Base-by-base conservation (phyloP, 2,797 vertebrate species). In the Bradypodion ventrale region DNA sequence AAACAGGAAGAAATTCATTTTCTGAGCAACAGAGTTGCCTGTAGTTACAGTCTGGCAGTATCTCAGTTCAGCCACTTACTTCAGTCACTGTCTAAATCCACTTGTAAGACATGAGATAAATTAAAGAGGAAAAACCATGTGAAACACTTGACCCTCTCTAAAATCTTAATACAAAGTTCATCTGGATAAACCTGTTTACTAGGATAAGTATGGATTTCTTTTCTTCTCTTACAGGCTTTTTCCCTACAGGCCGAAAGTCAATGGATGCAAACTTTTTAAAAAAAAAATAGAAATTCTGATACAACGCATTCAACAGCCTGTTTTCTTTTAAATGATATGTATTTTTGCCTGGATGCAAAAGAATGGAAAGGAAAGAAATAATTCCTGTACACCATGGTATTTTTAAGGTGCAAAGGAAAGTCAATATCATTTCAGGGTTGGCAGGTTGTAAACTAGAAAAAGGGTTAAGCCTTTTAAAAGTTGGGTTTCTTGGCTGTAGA, bases 21-120 rank as follows among this genome's bases (percentile, higher is more conserved):
- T 83, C 65, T 84, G 79, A 59, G 90, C 90, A 44, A 62, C 78
- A 83, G n/a, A 91, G 46, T 56, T 85, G 77, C 89, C 87, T 85
- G 42, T 68, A 91, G 49, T 79, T 87, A 88, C 44, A 88, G 81
- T 42, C 84, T 81, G 52, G 65, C 35, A 2, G 32, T 82, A 89
- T 85, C 37, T 59, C 8, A 32, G 23, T 59, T 76, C 70, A 72
- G 12, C 80, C 63, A n/a, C 52, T 72, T 75, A 44, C 82, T 88
- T 60, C 90, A 78, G 75, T 29, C 62, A 80, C 78, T 85, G 75
- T 76, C 42, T 78, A 90, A 89, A 91, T 78, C 63, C 52, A 59
- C 69, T 76, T 46, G 52, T 85, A 88, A 85, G 21, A 29, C 49
- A 27, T 63, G n/a, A 83, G 49, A 68, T 27, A 78, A 78, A 89